Evolutionary conservation across 2,113 vertebrate species (phyloP), one percentile per base, ranked within the genome.

Genomic region (Noctilio leporinus): DNA sequence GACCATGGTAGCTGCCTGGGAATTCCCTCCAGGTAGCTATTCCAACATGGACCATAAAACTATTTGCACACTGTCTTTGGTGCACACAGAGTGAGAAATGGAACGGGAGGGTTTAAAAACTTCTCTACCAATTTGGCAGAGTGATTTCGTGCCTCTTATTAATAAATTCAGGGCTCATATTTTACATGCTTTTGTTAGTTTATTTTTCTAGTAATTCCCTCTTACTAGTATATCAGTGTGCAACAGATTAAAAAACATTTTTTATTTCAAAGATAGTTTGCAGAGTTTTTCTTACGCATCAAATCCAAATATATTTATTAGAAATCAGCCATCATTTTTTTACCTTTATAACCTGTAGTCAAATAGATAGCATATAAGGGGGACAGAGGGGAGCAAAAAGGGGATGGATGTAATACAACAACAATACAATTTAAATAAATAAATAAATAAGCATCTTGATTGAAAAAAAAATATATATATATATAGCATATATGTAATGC

Each of bases 201-300:
- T 78, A 51, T 33, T 53, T 70, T 80, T 64, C 73, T 7, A 24
- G 11, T 28, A 8, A 38, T 89, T 76, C 14, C 6, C 17, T 15
- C 38, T 24, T 57, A 35, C 11, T 67, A 78, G 55, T 47, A 5
- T 6, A 6, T 35, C 24, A 28, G 30, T 35, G 10, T 14, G 30
- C 53, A 35, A 20, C 19, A 35, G 51, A 28, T 38, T 43, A 38
- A 69, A 26, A 30, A 28, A 22, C 17, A 5, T 45, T 43, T 83
- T 40, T 69, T 33, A 55, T 95, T 91, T 89, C 84, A 0, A 94
- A 96, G 85, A 69, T 35, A 75, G 85, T 82, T 97, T 95, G 33
- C 96, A 96, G 85, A 53, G 77, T 35, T 95, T 90, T 86, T 64
- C 65, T 93, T 95, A 89, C 14, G 96, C 89, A 95, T 97, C 38